Conservation (phyloP, 2,113 vertebrate species). For the Paracanthobrama guichenoti region DNA sequence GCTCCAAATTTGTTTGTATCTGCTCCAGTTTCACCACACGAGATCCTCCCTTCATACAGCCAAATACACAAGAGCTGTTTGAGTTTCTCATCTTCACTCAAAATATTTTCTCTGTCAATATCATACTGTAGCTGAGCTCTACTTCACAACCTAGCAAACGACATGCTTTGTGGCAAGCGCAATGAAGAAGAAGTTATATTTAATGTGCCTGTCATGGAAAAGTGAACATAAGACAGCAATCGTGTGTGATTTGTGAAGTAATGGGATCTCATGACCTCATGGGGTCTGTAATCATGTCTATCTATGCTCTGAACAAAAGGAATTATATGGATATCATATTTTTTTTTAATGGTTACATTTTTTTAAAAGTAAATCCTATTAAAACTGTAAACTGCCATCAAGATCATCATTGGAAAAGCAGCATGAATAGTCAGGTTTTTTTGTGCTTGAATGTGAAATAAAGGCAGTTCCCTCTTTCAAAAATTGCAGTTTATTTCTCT, state of each 20-base stretch:
- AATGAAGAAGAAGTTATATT: neutral
- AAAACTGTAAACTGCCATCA: neutral
- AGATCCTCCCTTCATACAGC: neutral
- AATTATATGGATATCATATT: neutral
- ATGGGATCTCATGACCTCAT: neutral
- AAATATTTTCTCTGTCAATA: slow-evolving; percentile 3
- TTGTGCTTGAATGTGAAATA: neutral
- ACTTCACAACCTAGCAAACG: neutral
- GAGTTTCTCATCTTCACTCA: neutral
- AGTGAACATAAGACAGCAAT: neutral
- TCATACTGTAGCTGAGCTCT: neutral
- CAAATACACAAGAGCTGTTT: slow-evolving; percentile 8
- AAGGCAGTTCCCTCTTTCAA: slow-evolving; percentile 6
- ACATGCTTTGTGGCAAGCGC: neutral
- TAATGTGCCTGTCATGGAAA: neutral
- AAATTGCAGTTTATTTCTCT: slow-evolving; percentile 34
- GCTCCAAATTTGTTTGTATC: slow-evolving; percentile 27
- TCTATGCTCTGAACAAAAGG: neutral
- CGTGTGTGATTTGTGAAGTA: neutral
- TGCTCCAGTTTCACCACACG: slow-evolving; percentile 12
- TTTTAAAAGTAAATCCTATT: neutral
- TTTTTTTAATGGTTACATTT: neutral
- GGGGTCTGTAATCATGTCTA: neutral
- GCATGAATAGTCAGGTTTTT: neutral
- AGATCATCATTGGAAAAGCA: neutral